A percentile compares a stretch with the other conserved stretches of the same genome.
phyloP scores from a whole-genome alignment of 2,888 invertebrate species.

The Meteorus colon region DNA sequence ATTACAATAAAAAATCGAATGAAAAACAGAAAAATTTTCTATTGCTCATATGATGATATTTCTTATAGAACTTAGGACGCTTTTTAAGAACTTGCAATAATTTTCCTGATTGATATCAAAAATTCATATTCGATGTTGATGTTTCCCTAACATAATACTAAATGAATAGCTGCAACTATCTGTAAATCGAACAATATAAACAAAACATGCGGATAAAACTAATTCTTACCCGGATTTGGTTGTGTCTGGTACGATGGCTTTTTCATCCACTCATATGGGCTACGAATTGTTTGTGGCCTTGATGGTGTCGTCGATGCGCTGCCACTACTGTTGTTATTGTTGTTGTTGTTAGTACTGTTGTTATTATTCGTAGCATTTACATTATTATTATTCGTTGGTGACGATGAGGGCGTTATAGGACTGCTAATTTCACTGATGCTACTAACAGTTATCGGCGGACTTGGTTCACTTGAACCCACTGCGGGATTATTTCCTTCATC shows the following conservation, averaged over 20 bases:
- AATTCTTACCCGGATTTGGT: conserved; percentile 85
- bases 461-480: conserved; percentile 69
- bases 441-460: conserved; percentile 77
- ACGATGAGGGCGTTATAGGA: conserved; percentile 73
- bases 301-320: conserved; percentile 69
- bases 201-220: conserved; percentile 1
- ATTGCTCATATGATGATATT: too few species aligned
- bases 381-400: conserved; percentile 68
- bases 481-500: conserved; percentile 54
- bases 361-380: conserved; percentile 56
- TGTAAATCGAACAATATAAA: not conserved
- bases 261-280: conserved; percentile 95
- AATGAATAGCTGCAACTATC: too few species aligned
- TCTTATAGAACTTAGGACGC: too few species aligned
- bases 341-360: conserved; percentile 51
- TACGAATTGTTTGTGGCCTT: conserved; percentile 83
- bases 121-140: too few species aligned
- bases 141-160: too few species aligned
- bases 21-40: too few species aligned
- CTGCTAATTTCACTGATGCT: conserved; percentile 78
- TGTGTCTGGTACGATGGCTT: conserved; percentile 89
- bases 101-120: too few species aligned
- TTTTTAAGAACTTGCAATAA: too few species aligned
- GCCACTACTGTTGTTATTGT: conserved; percentile 60
- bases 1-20: too few species aligned